Evolutionary conservation across 2,888 invertebrate genomes (phyloP).

Genomic region (Sipha maydis): DNA sequence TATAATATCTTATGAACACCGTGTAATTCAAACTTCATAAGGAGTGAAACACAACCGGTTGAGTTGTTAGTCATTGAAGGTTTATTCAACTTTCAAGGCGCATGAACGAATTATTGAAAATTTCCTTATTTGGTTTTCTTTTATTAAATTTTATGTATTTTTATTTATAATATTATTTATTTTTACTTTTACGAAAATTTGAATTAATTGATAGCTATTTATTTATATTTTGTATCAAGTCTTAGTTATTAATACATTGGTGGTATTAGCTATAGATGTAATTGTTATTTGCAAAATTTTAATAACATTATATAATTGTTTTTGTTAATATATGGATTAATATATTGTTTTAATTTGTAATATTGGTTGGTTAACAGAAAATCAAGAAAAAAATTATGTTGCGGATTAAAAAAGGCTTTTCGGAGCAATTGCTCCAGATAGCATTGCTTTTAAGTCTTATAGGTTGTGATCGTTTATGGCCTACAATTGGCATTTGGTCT

Average conservation of each 20-base stretch:
- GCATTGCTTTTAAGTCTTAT: conserved; percentile 52
- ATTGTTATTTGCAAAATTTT: neutral
- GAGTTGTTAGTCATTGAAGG: conserved; percentile 44
- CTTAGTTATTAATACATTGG: neutral
- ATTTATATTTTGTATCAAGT: neutral
- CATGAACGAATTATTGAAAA: conserved; percentile 29
- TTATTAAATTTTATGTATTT: neutral
- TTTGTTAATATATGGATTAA: neutral
- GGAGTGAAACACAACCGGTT: conserved; percentile 57
- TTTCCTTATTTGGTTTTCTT: conserved; percentile 27
- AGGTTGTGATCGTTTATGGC: conserved; percentile 42
- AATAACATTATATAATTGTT: neutral
- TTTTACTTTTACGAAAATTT: neutral
- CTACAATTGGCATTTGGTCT: conserved; percentile 36
- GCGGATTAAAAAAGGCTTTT: conserved; percentile 51
- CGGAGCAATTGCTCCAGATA: conserved; percentile 56
- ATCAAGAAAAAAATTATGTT: conserved; percentile 54
- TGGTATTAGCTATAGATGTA: neutral
- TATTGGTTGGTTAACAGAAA: conserved; percentile 11
- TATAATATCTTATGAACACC: neutral
- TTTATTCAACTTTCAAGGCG: conserved; percentile 56
- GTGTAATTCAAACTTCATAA: conserved; percentile 37
- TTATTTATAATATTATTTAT: neutral
- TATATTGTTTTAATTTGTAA: neutral
- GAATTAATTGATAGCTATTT: neutral